These are phyloP conservation scores for Myotis lucifugus DNA, from an alignment of 2,113 vertebrate genomes.

Conservation along the genomic window DNA sequence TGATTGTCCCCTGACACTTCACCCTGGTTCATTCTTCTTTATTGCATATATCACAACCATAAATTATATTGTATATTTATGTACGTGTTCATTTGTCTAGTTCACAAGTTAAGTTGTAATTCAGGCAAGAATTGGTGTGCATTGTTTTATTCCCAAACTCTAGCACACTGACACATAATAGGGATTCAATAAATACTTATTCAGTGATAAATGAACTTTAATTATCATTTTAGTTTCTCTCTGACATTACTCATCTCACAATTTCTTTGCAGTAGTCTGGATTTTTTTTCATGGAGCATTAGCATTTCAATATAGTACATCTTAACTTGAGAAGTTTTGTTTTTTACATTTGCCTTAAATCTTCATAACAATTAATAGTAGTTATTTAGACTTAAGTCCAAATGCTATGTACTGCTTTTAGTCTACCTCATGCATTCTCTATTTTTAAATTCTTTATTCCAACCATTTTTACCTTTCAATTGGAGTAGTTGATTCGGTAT, in stretches of 20 bases:
- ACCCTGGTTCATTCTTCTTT: slow-evolving; percentile 7
- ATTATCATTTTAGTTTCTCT: not conserved
- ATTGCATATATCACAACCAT: not conserved
- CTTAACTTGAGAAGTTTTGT: not conserved
- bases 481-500: not conserved
- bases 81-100: not conserved
- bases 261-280: not conserved
- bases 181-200: not conserved
- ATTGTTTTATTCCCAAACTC: not conserved
- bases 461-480: not conserved
- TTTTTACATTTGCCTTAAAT: not conserved
- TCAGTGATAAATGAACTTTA: not conserved
- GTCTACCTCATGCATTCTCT: not conserved
- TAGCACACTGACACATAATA: not conserved
- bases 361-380: not conserved
- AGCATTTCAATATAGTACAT: not conserved
- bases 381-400: not conserved
- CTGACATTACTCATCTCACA: not conserved
- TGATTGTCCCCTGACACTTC: not conserved
- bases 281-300: not conserved
- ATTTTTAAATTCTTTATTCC: not conserved
- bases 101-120: not conserved
- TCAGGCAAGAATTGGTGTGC: not conserved
- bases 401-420: not conserved
- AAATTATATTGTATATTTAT: not conserved